Conservation (phyloP, 2,888 invertebrate genomes). For the Lochmaea capreae region DNA sequence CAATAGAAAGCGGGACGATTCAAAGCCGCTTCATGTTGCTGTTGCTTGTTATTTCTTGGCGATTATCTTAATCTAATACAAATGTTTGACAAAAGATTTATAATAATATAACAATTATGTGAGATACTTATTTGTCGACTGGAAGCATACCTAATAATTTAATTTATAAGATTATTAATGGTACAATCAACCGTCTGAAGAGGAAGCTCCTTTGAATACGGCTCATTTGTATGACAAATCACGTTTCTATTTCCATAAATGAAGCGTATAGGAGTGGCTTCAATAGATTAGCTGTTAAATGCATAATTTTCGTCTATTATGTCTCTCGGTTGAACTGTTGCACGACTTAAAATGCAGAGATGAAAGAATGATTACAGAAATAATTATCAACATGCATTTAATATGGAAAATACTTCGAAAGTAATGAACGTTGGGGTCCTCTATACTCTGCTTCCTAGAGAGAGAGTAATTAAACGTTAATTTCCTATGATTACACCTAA, state of each 20-base stretch:
- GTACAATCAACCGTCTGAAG: slow-evolving; percentile 46
- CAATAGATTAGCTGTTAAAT: slow-evolving; percentile 45
- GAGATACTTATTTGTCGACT: slow-evolving; percentile 4
- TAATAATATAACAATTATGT: neutral
- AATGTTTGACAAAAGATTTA: neutral
- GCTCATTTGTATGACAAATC: slow-evolving; percentile 48
- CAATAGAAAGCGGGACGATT: neutral
- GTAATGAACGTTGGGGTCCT: neutral
- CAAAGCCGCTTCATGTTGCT: neutral
- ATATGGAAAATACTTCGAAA: neutral
- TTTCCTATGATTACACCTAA: no score
- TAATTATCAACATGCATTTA: neutral
- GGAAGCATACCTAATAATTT: slow-evolving; percentile 5
- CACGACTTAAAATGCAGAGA: neutral
- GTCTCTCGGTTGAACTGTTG: neutral
- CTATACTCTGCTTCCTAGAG: neutral
- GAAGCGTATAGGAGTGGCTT: slow-evolving; percentile 51
- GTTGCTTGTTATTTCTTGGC: neutral
- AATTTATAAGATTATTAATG: slow-evolving; percentile 40
- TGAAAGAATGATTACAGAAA: neutral
- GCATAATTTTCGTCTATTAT: slow-evolving; percentile 34
- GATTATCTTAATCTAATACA: neutral
- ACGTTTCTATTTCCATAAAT: slow-evolving; percentile 54
- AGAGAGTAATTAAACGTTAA: no score
- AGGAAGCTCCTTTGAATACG: slow-evolving; percentile 46